These are phyloP conservation scores for Arrhopalites spinosus DNA, from an alignment of 2,888 invertebrate species.

Conservation along the genomic window DNA sequence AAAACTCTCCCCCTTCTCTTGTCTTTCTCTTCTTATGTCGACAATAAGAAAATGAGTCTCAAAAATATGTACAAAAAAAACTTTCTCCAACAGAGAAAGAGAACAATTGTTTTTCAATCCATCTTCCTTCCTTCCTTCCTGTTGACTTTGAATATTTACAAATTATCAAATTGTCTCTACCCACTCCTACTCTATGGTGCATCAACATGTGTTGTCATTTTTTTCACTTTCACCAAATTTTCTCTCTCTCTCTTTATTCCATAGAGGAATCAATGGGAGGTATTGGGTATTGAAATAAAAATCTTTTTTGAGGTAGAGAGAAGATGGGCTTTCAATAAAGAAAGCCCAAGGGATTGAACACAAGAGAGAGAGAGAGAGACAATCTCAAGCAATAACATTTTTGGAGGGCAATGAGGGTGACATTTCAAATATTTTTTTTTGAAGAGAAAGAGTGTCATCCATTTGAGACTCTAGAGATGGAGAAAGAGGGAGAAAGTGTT, in stretches of 20 bases:
- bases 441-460: not conserved
- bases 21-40: not conserved
- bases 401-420: not conserved
- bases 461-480: not conserved
- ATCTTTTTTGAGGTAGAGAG: not conserved
- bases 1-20: not conserved
- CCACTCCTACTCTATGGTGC: too few species aligned
- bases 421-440: slow-evolving; percentile 5
- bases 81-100: not conserved
- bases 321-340: not conserved
- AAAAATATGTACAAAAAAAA: too few species aligned
- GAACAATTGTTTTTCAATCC: not conserved
- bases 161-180: too few species aligned
- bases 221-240: too few species aligned
- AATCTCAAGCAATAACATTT: slow-evolving; percentile 2
- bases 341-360: slow-evolving; percentile 11
- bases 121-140: not conserved
- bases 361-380: not conserved
- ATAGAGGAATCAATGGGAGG: not conserved
- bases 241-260: not conserved
- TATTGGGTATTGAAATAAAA: not conserved
- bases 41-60: too few species aligned
- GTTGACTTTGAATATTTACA: too few species aligned
- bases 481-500: not conserved
- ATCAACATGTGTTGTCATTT: too few species aligned